Base-by-base conservation (phyloP, 2,113 vertebrate species). In the Istiophorus platypterus region DNA sequence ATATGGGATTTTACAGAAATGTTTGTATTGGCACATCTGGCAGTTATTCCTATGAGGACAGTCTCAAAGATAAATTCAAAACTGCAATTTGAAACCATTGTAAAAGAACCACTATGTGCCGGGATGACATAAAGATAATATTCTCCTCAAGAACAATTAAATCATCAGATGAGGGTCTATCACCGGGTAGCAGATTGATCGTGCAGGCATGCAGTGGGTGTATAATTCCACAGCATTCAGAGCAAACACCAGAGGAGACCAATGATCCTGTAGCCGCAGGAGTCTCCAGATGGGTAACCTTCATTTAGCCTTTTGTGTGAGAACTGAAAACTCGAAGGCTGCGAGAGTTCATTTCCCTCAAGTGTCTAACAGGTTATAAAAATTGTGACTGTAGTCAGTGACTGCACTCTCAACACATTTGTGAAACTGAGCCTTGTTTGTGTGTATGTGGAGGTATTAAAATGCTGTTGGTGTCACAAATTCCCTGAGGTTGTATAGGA, bases 291-390 rank as follows among this genome's bases (percentile, higher is more conserved):
- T 27, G 41, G 31, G 1, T 59, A 57, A 65, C 74, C 58, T 26
- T 69, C 41, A 78, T 58, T 78, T 59, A 49, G 29, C 41, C 41
- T 72, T 63, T 37, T 22, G 47, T 58, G 75, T 72, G 47, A 80
- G 3, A 76, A 39, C 22, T 62, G 52, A 72, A 72, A 51, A 66
- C 47, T 42, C 15, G 5, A 22, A 57, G 56, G 5, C 62, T 29
- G 9, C 15, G n/a, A 34, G 29, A 74, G 80, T 14, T 7, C 17
- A 31, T 70, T 84, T 66, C 72, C 15, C 41, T 78, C n/a, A 75
- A 47, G 59, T 39, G 9, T 24, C 29, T 49, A 9, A 58, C 51
- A 65, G 20, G 31, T 39, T 52, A 77, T 47, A 77, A 56, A 42
- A 27, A 34, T 9, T 58, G 58, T 47, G 27, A 78, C 22, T 75